Evolutionary conservation across 2,888 invertebrate species (phyloP).

Genomic region (Sepiola atlantica): DNA sequence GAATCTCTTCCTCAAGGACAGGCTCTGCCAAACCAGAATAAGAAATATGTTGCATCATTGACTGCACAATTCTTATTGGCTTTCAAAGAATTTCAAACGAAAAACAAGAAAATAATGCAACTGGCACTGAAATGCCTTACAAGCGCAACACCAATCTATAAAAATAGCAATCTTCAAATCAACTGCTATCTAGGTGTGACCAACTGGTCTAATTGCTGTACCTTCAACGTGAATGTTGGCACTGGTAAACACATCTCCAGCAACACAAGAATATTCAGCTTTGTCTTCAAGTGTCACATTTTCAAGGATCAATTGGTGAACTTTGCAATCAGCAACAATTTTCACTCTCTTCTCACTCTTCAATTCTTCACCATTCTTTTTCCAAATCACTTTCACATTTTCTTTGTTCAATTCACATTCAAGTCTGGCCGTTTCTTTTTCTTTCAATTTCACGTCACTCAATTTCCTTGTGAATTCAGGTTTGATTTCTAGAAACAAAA

Average conservation of each 20-base stretch:
- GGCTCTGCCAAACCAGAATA: neutral
- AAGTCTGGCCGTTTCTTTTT: neutral
- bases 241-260: slow-evolving; percentile 64
- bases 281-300: slow-evolving; percentile 66
- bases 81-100: neutral
- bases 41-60: neutral
- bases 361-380: slow-evolving; percentile 38
- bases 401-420: slow-evolving; percentile 34
- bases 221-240: slow-evolving; percentile 69
- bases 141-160: neutral
- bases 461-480: neutral
- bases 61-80: neutral
- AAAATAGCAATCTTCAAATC: neutral
- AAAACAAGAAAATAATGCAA: neutral
- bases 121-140: neutral
- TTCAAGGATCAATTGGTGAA: slow-evolving; percentile 64
- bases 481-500: slow-evolving; percentile 2
- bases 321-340: slow-evolving; percentile 84
- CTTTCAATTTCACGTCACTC: neutral
- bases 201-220: slow-evolving; percentile 48
- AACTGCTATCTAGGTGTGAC: neutral
- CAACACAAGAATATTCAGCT: slow-evolving; percentile 65
- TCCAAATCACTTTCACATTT: slow-evolving; percentile 37
- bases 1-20: neutral
- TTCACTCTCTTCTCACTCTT: neutral